Base-by-base conservation (phyloP, 2,888 invertebrate genomes). In the Temnothorax rugatulus region DNA sequence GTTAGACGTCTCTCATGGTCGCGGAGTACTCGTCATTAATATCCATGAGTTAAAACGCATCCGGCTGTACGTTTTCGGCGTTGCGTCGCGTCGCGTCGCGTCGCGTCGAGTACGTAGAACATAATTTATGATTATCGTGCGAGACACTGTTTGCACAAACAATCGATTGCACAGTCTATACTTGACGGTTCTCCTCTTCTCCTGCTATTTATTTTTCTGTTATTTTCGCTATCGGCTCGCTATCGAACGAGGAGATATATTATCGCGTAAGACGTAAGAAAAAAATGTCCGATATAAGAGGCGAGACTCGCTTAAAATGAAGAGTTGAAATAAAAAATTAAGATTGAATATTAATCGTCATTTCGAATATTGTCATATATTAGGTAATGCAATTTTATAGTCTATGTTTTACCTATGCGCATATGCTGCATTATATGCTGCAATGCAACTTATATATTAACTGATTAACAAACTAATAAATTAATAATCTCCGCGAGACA, bases 21-120 rank as follows among this genome's bases (percentile, higher is more conserved):
- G 25, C 29, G 54, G 83, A 85, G 73, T 63, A 85, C 61, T 79
- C 82, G 75, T 84, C 90, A 82, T 88, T 83, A 85, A 90, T 90
- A 89, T 85, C 90, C 89, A 89, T 90, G 86, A 90, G 88, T 88
- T 73, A 76, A 81, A 88, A 76, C 86, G 73, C 66, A 87, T 89
- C 89, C 89, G 89, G 85, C 66, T 66, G 29, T 25, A 29, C 25
- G 47, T 82, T 69, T 68, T 73, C 54, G 68, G 84, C 64, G 4
- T 29, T 3, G 29, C 29, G 29, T 29, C 29, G 4, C 29, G 25
- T 61, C 63, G 77, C n/a, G 4, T 29, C 29, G 29, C 29, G 29
- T 29, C 29, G 4, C 29, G 25, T 61, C 63, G 77, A 29, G 69
- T 82, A 87, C 88, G 83, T 76, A 74, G 47, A 66, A 38, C 77